Evolutionary conservation across 2,888 invertebrate species (phyloP).

Genomic region (Luperina testacea): DNA sequence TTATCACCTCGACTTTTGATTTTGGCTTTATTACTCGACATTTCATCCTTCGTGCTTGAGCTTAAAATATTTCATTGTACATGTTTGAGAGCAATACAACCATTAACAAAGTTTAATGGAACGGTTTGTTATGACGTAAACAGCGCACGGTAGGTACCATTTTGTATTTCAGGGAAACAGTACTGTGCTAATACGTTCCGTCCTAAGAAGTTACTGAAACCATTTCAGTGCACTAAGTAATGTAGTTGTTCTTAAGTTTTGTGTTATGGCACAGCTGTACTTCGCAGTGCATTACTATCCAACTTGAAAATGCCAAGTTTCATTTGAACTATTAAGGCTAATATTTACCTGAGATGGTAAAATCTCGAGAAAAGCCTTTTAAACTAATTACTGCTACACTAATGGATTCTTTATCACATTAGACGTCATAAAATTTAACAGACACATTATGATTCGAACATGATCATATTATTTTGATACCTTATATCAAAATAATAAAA

Average conservation of each 20-base stretch:
- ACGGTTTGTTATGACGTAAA: conserved; percentile 30
- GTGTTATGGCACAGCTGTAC: conserved; percentile 15
- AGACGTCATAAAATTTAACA: conserved; percentile 3
- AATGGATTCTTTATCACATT: neutral
- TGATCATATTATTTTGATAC: conserved; percentile 7
- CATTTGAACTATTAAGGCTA: neutral
- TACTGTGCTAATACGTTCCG: neutral
- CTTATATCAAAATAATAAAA: conserved; percentile 17
- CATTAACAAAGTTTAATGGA: conserved; percentile 33
- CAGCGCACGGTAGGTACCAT: neutral
- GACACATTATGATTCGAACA: conserved; percentile 5
- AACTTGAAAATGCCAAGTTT: conserved; percentile 26
- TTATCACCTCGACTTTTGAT: conserved; percentile 41
- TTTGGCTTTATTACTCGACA: conserved; percentile 40
- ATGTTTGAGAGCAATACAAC: conserved; percentile 10
- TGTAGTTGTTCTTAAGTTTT: conserved; percentile 39
- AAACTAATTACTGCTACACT: conserved; percentile 2
- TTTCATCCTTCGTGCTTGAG: conserved; percentile 33
- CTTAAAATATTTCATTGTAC: conserved; percentile 35
- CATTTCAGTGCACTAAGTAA: conserved; percentile 30
- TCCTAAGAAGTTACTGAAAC: conserved; percentile 24
- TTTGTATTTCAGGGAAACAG: conserved; percentile 17
- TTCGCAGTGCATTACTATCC: conserved; percentile 13
- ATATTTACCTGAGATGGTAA: conserved; percentile 2
- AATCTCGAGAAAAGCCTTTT: conserved; percentile 19